Base-by-base conservation (phyloP, 2,113 vertebrate species). In the Grantiella picta region DNA sequence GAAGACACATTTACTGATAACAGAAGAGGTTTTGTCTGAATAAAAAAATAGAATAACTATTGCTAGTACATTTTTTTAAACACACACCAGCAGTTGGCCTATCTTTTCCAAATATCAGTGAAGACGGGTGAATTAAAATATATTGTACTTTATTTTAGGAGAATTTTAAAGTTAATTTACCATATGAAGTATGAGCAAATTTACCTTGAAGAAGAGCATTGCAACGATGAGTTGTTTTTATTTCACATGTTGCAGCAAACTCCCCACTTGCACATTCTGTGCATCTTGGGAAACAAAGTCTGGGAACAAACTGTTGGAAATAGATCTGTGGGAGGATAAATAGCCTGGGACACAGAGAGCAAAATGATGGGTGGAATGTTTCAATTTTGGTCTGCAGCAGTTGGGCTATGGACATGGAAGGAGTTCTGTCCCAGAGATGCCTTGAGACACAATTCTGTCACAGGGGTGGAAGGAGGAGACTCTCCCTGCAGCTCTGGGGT, bases 141-240 rank as follows among this genome's bases (percentile, higher is more conserved):
- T 14, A 61, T 33, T 61, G 23, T 16, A 24, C 82, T 95, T 90
- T 79, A 29, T 93, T 91, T 90, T 66, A 86, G 53, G 72, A 60
- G 22, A 42, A 60, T 79, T 86, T 89, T 78, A 25, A 91, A 91
- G 61, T 47, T 52, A 56, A 76, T 86, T 89, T 94, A 64, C 70
- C 36, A 47, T 35, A 36, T 61, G 64, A 81, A 72, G 60, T 82
- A 40, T 28, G 33, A 78, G 45, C 57, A 94, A 61, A 56, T 68
- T 60, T 85, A 56, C 68, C 57, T 17, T 92, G 89, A 89, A 83
- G 82, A 80, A 22, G 38, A 22, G 33, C 45, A 35, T 54, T 6
- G 3, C 28, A 47, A 69, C 11, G 4, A 89, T 52, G 44, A 33
- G n/a, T 47, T 63, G 38, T 0, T 82, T 91, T 80, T 80, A 60